Evolutionary conservation across 2,888 invertebrate genomes (phyloP).

Genomic region (Amphipoea lucens): DNA sequence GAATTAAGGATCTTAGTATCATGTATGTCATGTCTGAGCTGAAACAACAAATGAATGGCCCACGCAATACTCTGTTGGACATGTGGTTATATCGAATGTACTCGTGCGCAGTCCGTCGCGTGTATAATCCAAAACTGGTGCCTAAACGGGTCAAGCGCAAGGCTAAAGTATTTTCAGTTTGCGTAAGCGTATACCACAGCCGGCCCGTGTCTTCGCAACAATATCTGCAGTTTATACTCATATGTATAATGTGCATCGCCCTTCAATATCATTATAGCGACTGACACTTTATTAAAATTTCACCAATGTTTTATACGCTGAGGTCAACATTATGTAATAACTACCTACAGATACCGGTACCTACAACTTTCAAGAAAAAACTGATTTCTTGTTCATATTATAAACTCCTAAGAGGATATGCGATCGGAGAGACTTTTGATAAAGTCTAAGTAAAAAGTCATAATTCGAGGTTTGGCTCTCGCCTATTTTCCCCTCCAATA

Average conservation of each 20-base stretch:
- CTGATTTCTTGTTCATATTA: slow-evolving; percentile 8
- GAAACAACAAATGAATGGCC: slow-evolving; percentile 24
- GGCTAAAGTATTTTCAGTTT: slow-evolving; percentile 74
- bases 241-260: slow-evolving; percentile 7
- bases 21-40: slow-evolving; percentile 34
- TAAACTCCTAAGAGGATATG: not conserved
- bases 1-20: slow-evolving; percentile 17
- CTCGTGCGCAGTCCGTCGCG: slow-evolving; percentile 31
- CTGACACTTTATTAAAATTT: not conserved
- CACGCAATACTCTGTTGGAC: slow-evolving; percentile 37
- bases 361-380: slow-evolving; percentile 19
- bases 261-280: slow-evolving; percentile 9
- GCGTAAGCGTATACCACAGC: slow-evolving; percentile 63
- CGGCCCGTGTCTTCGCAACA: slow-evolving; percentile 52
- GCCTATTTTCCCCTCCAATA: too few relatives aligned
- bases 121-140: slow-evolving; percentile 54
- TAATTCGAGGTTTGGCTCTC: too few relatives aligned
- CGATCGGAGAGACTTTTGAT: too few relatives aligned
- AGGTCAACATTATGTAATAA: not conserved
- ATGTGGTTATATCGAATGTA: slow-evolving; percentile 31
- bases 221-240: slow-evolving; percentile 32
- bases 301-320: not conserved
- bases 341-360: not conserved
- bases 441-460: too few relatives aligned
- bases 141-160: slow-evolving; percentile 77